Evolutionary conservation across 2,888 invertebrate species (phyloP), one percentile per base, ranked within the genome.

Genomic region (Oligia fasciuncula): DNA sequence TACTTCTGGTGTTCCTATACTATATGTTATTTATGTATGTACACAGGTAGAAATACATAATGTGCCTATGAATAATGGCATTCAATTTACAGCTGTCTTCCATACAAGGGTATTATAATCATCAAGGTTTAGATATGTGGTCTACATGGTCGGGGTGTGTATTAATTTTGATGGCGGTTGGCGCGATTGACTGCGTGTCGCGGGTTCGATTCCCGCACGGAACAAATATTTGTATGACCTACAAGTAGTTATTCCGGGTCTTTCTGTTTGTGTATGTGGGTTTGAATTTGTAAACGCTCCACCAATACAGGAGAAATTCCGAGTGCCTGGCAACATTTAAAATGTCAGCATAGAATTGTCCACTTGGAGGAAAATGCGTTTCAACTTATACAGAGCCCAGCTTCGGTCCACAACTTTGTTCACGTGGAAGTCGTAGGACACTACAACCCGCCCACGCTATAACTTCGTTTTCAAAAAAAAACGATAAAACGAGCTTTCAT

Each of bases 1-100:
- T 57, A 77, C 72, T 85, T 67, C 75, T 84, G 72, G 68, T 85
- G 49, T 77, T 77, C 19, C 3, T 69, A 35, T 14, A 70, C 4
- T 57, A 29, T 71, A 35, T 35, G 49, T 51, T 67, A 46, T 46
- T 49, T 40, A 67, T 63, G 13, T 60, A 49, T 14, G 14, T 62
- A 62, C 2, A 1, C 35, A 13, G 23, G 23, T 9, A 57, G 57
- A 23, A 1, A 14, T 70, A 54, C 5, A 62, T 67, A 76, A 81
- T 77, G 19, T 49, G 46, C 19, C 62, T 70, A 70, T 77, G 40
- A 73, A 73, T 79, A 73, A 73, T 70, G 40, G 9, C 2, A n/a
- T 66, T 73, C 46, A 46, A 69, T 82, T 78, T 62, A 71, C 40
- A 57, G 19, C 67, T 71, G 83, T 81, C 70, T 77, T 71, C 62